A percentile compares a stretch with the other conserved stretches of the same genome.
phyloP scores from a whole-genome alignment of 2,888 invertebrate genomes.

The Apocheima hispidaria region DNA sequence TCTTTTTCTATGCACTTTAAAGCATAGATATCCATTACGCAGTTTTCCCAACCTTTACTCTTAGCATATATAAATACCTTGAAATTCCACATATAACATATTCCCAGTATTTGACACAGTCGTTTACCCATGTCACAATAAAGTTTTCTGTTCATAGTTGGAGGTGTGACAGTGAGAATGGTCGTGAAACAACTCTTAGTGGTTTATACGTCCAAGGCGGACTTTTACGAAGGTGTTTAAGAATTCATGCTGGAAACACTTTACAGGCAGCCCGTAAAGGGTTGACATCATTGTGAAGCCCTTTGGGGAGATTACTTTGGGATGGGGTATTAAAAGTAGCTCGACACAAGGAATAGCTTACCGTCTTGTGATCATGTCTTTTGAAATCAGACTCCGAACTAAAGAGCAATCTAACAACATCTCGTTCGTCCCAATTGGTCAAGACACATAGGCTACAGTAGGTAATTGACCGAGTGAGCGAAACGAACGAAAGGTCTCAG shows the following conservation, averaged over 20 bases:
- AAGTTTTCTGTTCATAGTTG: not conserved
- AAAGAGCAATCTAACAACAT: too few relatives aligned
- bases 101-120: not conserved
- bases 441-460: too few relatives aligned
- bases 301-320: constrained; percentile 10
- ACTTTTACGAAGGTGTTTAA: constrained; percentile 13
- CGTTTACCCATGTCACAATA: constrained; percentile 10
- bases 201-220: constrained; percentile 1
- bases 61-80: not conserved
- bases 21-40: too few relatives aligned
- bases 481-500: too few relatives aligned
- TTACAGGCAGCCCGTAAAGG: constrained; percentile 10
- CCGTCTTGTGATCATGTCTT: too few relatives aligned
- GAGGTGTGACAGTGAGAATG: not conserved
- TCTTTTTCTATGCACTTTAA: too few relatives aligned
- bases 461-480: too few relatives aligned
- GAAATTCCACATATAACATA: not conserved
- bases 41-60: too few relatives aligned
- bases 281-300: constrained; percentile 19
- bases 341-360: not conserved
- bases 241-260: constrained; percentile 24
- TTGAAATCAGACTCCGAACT: too few relatives aligned
- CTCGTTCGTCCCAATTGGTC: too few relatives aligned
- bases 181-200: not conserved
- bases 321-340: constrained; percentile 9